Conservation (phyloP, 2,797 vertebrate genomes). For the Ispidina lecontei region DNA sequence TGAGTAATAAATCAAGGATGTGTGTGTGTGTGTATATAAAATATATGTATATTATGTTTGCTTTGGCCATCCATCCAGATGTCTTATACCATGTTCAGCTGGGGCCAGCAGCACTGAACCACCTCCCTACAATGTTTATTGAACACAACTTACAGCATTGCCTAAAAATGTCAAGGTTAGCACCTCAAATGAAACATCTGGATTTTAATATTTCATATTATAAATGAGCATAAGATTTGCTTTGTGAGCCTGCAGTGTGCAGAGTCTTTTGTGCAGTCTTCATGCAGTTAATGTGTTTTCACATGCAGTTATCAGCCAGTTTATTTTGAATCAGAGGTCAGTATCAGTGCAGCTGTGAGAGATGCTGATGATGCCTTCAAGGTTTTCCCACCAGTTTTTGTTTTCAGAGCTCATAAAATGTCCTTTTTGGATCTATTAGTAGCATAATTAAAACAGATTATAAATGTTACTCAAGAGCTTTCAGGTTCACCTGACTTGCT, state of each 20-base stretch:
- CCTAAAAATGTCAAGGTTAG: background rate
- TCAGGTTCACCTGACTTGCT: background rate
- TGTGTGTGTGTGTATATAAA: background rate
- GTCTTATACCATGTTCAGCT: background rate
- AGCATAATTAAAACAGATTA: background rate
- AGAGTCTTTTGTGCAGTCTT: background rate
- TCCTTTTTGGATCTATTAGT: background rate
- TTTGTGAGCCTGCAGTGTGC: background rate
- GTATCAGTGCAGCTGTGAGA: background rate
- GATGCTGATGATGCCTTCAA: background rate
- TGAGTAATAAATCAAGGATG: background rate
- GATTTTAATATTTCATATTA: background rate
- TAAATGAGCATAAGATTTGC: background rate
- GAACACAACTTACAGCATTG: background rate
- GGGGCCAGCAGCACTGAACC: background rate
- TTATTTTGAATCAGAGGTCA: background rate
- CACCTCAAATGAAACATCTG: background rate
- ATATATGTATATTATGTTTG: background rate
- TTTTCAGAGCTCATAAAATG: background rate
- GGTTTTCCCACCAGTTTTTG: background rate
- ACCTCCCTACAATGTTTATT: background rate
- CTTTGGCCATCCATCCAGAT: background rate
- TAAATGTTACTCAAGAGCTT: background rate
- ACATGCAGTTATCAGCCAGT: background rate
- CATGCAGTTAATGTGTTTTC: background rate